A percentile compares a stretch with the other conserved stretches of the same genome.
Evolutionary conservation across 2,113 vertebrate species (phyloP).

Genomic region (Sinocyclocheilus maitianheensis): DNA sequence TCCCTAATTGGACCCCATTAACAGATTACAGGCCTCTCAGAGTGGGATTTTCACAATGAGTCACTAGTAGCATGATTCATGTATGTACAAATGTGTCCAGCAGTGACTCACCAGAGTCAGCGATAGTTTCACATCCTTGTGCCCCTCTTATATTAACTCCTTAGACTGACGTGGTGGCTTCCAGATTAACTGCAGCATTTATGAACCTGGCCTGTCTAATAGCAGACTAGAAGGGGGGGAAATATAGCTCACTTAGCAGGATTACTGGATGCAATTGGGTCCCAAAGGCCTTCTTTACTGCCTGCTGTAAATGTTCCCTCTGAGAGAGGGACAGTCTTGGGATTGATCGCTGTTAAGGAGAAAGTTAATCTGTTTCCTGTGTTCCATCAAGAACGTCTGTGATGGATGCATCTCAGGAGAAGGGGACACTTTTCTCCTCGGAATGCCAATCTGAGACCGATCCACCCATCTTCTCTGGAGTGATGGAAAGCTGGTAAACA

Average conservation of each 20-base stretch:
- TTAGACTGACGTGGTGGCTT: slow-evolving; percentile 1
- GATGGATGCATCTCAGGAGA: slow-evolving; percentile 74
- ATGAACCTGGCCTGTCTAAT: slow-evolving; percentile 72
- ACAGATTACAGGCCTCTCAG: no score
- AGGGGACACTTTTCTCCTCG: slow-evolving; percentile 61
- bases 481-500: slow-evolving; percentile 3
- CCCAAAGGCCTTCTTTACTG: slow-evolving; percentile 84
- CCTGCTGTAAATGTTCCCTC: slow-evolving; percentile 82
- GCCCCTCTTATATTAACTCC: neutral
- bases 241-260: slow-evolving; percentile 83
- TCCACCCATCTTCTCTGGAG: neutral
- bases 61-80: neutral
- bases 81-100: neutral
- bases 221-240: slow-evolving; percentile 76
- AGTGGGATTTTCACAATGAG: no score
- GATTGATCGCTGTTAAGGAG: slow-evolving; percentile 75
- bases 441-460: slow-evolving; percentile 50
- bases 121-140: neutral
- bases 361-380: slow-evolving; percentile 78
- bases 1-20: no score
- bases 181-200: slow-evolving; percentile 80
- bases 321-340: slow-evolving; percentile 77
- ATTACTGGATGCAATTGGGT: slow-evolving; percentile 80
- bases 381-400: slow-evolving; percentile 67
- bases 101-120: neutral